Base-by-base conservation (phyloP, 2,113 vertebrate species). In the Crotalus viridis region DNA sequence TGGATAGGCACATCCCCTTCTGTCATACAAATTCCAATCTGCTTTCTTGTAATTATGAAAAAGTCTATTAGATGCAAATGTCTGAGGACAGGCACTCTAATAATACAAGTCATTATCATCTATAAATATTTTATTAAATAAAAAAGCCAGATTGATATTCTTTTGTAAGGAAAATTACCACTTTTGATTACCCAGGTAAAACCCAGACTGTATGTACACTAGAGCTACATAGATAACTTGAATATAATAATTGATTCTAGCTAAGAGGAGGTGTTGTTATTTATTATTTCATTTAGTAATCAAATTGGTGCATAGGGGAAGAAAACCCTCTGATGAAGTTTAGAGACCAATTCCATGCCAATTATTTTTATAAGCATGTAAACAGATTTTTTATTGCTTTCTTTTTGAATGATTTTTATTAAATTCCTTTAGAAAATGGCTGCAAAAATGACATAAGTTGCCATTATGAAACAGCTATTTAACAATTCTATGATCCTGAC, bases 11-110 rank as follows among this genome's bases (percentile, higher is more conserved):
- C 89, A 90, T 86, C 48, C 2, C 88, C 19, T 85, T 95, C 61
- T 88, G 54, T 74, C 81, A 64, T 93, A 24, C 61, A 48, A 64
- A 93, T 90, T 51, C 95, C 86, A 88, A 91, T 89, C 85, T 94
- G 56, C 94, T 55, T 89, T 94, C 55, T 89, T n/a, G 91, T 95
- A 91, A 87, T 9, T 88, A 59, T 4, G 2, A 57, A 24, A 94
- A 91, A 93, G 39, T 22, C 43, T 88, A 57, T 89, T 91, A 91
- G 22, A 94, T 95, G 95, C 95, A 94, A 95, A 94, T 74, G 86
- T 0, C 3, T 0, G 43, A 64, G 46, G 46, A 28, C 61, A 88
- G 3, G 54, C 92, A 95, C 86, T 46, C 3, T 96, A 95, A 95
- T 48, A 5, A 69, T 69, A 91, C 28, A 87, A 89, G 92, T 85